Percentiles rank a stretch among this genome's conserved stretches.
Evolutionary conservation across 2,888 invertebrate genomes (phyloP).

Genomic region (Deilephila elpenor): DNA sequence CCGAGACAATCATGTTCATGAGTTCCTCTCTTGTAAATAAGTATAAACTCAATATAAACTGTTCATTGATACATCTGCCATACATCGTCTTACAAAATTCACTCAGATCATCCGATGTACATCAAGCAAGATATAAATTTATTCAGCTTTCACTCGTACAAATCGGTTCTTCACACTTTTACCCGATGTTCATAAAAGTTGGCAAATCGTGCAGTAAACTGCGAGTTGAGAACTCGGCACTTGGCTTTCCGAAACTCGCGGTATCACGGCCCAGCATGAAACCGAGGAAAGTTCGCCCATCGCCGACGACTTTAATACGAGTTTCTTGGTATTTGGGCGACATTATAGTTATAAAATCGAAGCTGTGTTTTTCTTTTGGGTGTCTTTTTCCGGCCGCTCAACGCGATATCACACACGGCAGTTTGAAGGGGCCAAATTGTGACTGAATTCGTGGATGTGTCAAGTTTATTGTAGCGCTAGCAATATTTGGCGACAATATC

Average conservation of each 20-base stretch:
- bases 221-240: conserved; percentile 54
- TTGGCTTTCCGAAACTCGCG: conserved; percentile 59
- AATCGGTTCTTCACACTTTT: conserved; percentile 52
- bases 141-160: conserved; percentile 46
- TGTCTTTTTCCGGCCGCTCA: conserved; percentile 34
- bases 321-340: conserved; percentile 60
- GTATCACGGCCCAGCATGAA: conserved; percentile 52
- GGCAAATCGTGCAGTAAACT: conserved; percentile 59
- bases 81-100: not conserved
- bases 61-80: not conserved
- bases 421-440: not conserved
- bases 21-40: too few species aligned
- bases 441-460: not conserved
- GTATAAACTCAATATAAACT: not conserved
- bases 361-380: conserved; percentile 56
- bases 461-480: too few species aligned
- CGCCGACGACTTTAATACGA: conserved; percentile 69
- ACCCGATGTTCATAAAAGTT: conserved; percentile 59
- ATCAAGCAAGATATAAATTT: conserved; percentile 39
- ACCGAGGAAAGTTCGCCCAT: conserved; percentile 64
- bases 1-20: too few species aligned
- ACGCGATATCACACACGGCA: not conserved
- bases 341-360: conserved; percentile 69
- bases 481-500: too few species aligned
- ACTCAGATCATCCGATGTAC: not conserved